Evolutionary conservation across 2,113 vertebrate genomes (phyloP).

Genomic region (Microtus richardsoni): DNA sequence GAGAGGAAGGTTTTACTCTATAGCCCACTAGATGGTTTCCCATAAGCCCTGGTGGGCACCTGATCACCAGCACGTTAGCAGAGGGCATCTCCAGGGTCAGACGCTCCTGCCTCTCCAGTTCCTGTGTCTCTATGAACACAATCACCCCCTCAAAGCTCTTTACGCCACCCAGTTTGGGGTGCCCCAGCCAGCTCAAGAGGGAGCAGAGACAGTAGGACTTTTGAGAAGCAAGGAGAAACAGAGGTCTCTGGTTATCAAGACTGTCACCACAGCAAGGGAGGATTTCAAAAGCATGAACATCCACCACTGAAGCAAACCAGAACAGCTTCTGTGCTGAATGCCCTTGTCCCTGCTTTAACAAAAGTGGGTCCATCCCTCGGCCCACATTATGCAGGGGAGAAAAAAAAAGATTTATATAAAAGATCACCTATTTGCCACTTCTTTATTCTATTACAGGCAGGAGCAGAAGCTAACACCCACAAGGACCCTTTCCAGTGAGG

Average conservation of each 20-base stretch:
- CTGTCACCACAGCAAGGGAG: neutral
- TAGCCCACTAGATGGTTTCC: neutral
- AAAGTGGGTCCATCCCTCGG: constrained; percentile 73
- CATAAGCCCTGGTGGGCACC: neutral
- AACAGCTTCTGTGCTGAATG: constrained; percentile 67
- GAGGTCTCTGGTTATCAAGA: neutral
- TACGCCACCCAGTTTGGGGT: neutral
- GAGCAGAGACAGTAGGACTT: constrained; percentile 11
- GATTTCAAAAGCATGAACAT: constrained; percentile 62
- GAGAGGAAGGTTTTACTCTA: neutral
- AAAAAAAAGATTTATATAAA: constrained; percentile 77
- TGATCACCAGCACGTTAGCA: neutral
- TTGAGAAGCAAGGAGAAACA: neutral
- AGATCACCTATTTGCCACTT: constrained; percentile 80
- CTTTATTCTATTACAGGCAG: constrained; percentile 80
- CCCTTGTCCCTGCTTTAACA: constrained; percentile 66
- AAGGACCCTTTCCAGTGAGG: constrained; percentile 82
- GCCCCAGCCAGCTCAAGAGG: neutral
- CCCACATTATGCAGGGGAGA: constrained; percentile 68
- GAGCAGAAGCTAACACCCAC: constrained; percentile 82
- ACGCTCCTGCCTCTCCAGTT: neutral
- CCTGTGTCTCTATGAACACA: neutral
- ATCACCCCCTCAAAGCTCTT: constrained; percentile 45
- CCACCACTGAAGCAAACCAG: constrained; percentile 5
- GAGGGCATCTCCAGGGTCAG: neutral